Evolutionary conservation across 2,797 vertebrate genomes (phyloP), one percentile per base, ranked within the genome.

Genomic region (Lacerta agilis): DNA sequence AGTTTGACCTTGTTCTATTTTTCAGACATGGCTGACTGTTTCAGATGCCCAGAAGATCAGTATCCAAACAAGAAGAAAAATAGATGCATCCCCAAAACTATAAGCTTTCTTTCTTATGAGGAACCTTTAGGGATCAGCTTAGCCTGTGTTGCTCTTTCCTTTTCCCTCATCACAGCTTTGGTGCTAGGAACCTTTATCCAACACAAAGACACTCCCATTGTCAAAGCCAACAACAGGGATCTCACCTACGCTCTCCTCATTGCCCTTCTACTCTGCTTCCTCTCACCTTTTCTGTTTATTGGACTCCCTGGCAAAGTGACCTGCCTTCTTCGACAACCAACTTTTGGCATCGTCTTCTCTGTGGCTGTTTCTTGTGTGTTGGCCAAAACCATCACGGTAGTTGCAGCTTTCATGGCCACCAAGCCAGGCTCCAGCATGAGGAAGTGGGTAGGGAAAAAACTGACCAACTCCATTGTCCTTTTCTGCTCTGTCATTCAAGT

Each of bases 311-410:
- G 3, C 0, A 11, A 55, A 36, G 4, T 71, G 7, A 71, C 77
- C 3, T 85, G 83, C 17, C 1, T 64, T 3, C 55, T 85, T 15
- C 4, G 27, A 2, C 83, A 85, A 61, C 3, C 64, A 1, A 2
- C 23, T 3, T 86, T 86, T 61, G 85, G 77, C 5, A 5, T 80
- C 3, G 41, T 86, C 45, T 86, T 86, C 77, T 86, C 85, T 1
- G 17, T 79, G n/a, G 64, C 76, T 1, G 5, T 86, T 79, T 86
- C 76, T 11, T 86, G 61, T 43, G 45, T 86, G 8, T 41, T 86
- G 66, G 79, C 86, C n/a, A 87, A 87, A 82, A 87, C 86, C 3
- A 77, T 87, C 79, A 87, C 61, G 17, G 79, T 87, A 5, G 29
- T 87, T 36, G 79, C 27, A 1, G 86, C 79, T 11, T 87, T 87